Evolutionary conservation across 2,888 invertebrate genomes (phyloP), one percentile per base, ranked within the genome.

Genomic region (Nysson spinosus): DNA sequence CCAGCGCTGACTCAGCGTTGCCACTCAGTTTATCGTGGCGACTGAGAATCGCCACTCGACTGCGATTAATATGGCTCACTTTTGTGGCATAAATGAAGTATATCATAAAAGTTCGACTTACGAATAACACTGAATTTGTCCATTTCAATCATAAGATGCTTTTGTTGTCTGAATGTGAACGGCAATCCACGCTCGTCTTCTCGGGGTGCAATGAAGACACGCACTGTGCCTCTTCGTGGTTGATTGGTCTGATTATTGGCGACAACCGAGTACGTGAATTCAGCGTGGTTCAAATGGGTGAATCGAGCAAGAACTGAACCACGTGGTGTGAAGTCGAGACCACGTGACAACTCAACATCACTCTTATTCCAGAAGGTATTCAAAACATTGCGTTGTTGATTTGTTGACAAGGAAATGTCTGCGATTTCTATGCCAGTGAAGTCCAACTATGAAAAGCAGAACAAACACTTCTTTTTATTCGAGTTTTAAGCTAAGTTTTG

Each of bases 301-400:
- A 94, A 92, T 17, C 93, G 89, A 0, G 93, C 94, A 40, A 92
- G 90, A 26, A 95, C 91, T 35, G 91, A 86, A 40, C 95, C 95
- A 0, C 94, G 89, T 0, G 94, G 94, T 5, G 91, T 90, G 87
- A 96, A 96, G 88, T 96, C 95, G 82, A 96, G 89, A 0, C 96
- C 96, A 0, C 95, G 90, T 0, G 93, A 91, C 28, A 96, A 85
- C 80, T 96, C 93, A 69, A 95, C 89, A 43, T 93, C 92, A 55
- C 93, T 93, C 86, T 93, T 92, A 88, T 93, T 93, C 95, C 95
- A 96, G 87, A 91, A 92, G 0, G 95, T 95, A 61, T 88, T 87
- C 30, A 95, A 69, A 0, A 86, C 84, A 86, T 95, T 93, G 3
- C 66, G 52, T 0, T 87, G 74, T 9, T 82, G 77, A 0, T 90